Evolutionary conservation across 2,113 vertebrate species (phyloP).

Genomic region (Globicephala melas): DNA sequence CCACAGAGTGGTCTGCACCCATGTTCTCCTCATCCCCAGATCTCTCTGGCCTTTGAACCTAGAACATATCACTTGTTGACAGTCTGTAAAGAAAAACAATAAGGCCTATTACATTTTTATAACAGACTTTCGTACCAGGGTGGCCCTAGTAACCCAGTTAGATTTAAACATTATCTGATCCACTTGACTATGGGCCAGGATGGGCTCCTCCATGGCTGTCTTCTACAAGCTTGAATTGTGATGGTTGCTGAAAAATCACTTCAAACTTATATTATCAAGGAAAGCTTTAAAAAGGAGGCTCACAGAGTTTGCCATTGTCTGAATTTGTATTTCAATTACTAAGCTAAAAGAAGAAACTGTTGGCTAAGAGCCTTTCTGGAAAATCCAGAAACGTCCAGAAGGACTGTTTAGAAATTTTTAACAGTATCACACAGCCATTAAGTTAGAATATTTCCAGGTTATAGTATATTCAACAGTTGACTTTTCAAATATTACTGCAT

Average conservation of each 20-base stretch:
- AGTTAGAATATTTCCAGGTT: background rate
- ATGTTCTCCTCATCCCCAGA: background rate
- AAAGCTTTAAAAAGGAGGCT: conserved; percentile 2
- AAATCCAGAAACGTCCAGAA: conserved; percentile 7
- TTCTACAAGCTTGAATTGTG: background rate
- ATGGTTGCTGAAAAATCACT: background rate
- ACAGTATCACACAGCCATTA: background rate
- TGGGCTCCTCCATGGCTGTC: background rate
- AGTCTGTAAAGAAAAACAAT: background rate
- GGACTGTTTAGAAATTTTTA: background rate
- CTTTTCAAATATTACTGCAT: background rate
- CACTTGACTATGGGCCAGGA: background rate
- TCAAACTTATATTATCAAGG: background rate
- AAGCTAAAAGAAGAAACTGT: background rate
- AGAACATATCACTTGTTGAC: background rate
- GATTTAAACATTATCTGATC: background rate
- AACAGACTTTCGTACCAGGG: background rate
- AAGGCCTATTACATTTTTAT: background rate
- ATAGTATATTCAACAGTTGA: background rate
- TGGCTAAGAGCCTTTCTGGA: background rate
- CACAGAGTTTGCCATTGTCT: background rate
- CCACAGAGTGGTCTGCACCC: background rate
- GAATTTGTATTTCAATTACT: conserved; percentile 11
- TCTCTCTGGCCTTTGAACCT: background rate
- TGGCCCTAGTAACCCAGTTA: background rate